Percentiles rank a stretch among this genome's conserved stretches.
Evolutionary conservation across 1,140 invertebrate genomes (phyloP).

Genomic region (Brachystomella parvula): DNA sequence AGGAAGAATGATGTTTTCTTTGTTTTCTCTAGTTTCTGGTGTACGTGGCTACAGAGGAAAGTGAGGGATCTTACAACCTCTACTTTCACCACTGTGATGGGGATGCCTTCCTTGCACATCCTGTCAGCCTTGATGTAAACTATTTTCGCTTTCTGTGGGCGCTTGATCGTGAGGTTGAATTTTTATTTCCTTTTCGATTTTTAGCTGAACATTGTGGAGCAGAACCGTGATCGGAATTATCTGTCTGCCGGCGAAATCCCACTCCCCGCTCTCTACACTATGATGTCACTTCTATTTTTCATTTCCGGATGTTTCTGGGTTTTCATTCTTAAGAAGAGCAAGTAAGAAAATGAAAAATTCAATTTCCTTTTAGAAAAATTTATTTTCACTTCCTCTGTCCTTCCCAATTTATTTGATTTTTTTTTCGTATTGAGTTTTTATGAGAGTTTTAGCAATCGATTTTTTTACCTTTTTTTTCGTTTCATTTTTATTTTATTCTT

Average conservation of each 20-base stretch:
- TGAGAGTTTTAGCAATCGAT: too few relatives aligned
- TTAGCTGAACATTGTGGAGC: conserved; percentile 71
- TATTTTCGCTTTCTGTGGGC: not conserved
- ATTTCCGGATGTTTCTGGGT: conserved; percentile 85
- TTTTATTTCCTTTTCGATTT: conserved; percentile 36
- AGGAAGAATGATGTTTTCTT: not conserved
- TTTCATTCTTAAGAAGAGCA: conserved; percentile 75
- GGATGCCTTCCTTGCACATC: conserved; percentile 37
- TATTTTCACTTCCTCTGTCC: conserved; percentile 7
- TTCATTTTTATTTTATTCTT: conserved; percentile 8
- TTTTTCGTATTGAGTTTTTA: conserved; percentile 13
- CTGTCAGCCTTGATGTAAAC: conserved; percentile 56
- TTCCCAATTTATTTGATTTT: too few relatives aligned
- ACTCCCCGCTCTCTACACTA: conserved; percentile 81
- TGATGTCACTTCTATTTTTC: conserved; percentile 84
- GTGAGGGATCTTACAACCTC: conserved; percentile 89
- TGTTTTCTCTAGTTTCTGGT: conserved; percentile 58
- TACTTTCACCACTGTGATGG: conserved; percentile 89
- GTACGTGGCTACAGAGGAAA: conserved; percentile 62
- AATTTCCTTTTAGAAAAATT: conserved; percentile 1
- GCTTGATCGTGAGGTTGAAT: not conserved
- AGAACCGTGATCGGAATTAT: conserved; percentile 74
- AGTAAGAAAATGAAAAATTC: conserved; percentile 47
- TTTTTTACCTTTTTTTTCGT: too few relatives aligned
- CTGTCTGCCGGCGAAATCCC: conserved; percentile 97